phyloP scores from a whole-genome alignment of 1,140 invertebrate species.

The Lepidurus couesii region DNA sequence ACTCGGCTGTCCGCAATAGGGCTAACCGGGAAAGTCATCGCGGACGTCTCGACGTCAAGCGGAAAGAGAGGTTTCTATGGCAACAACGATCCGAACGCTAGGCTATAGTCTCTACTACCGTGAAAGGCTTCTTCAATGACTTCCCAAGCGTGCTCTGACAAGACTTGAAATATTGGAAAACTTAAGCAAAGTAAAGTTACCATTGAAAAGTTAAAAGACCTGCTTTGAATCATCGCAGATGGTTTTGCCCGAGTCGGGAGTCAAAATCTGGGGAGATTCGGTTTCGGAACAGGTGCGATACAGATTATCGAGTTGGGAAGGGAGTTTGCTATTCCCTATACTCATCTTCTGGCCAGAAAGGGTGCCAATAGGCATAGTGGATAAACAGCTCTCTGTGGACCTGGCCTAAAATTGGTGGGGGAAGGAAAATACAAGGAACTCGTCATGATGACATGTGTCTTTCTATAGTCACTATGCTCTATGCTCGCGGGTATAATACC shows the following conservation, averaged over 20 bases:
- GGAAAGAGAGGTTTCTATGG: conserved; percentile 5
- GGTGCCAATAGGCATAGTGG: background rate
- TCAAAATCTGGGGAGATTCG: background rate
- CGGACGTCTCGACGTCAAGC: background rate
- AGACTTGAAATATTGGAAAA: background rate
- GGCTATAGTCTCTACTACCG: background rate
- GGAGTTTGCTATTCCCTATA: background rate
- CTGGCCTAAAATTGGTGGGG: background rate
- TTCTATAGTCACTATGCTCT: background rate
- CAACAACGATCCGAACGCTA: conserved; percentile 3
- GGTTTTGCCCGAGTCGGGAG: too few species aligned
- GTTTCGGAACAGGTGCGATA: background rate
- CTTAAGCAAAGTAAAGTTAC: background rate
- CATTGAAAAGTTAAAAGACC: too few species aligned
- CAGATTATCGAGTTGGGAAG: background rate
- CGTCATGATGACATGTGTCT: background rate
- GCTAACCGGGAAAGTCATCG: background rate
- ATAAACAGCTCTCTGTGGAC: conserved; percentile 4
- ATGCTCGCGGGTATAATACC: background rate
- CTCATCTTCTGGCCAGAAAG: background rate
- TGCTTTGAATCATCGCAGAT: too few species aligned
- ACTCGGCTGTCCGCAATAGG: conserved; percentile 7
- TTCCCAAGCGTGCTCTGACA: background rate
- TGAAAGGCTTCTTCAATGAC: background rate
- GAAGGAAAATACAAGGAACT: background rate